Conservation (phyloP, 2,113 vertebrate genomes). For the Rhabdomys dilectus region DNA sequence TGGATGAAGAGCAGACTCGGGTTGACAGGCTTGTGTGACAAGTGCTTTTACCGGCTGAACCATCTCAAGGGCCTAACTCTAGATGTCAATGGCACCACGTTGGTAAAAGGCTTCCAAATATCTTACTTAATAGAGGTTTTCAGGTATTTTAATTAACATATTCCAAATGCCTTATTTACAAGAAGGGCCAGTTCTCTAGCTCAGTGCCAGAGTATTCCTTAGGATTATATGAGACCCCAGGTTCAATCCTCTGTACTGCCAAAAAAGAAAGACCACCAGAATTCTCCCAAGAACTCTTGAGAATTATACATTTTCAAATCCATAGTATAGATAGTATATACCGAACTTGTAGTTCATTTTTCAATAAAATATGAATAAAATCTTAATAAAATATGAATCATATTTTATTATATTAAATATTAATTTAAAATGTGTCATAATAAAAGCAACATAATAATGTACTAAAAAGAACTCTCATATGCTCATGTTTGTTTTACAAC, state of each 20-base stretch:
- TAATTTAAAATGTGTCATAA: slow-evolving; percentile 9
- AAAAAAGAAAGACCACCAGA: neutral
- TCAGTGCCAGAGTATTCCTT: neutral
- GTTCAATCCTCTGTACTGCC: neutral
- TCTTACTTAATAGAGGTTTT: neutral
- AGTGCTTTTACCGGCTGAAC: neutral
- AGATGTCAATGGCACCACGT: neutral
- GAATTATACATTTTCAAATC: slow-evolving; percentile 30
- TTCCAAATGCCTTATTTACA: neutral
- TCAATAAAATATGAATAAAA: slow-evolving; percentile 8
- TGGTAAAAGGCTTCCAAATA: neutral
- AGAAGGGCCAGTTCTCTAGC: neutral
- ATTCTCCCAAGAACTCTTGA: slow-evolving; percentile 31
- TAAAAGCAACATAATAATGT: neutral
- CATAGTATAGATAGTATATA: neutral
- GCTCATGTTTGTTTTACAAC: neutral
- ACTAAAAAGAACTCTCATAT: slow-evolving; percentile 23
- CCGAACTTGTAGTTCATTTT: slow-evolving; percentile 20
- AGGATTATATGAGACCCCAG: neutral
- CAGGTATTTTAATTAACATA: neutral
- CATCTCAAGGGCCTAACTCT: neutral
- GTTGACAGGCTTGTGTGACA: neutral
- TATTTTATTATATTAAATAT: too few relatives aligned
- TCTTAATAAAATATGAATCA: slow-evolving; percentile 17
- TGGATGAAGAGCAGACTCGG: too few relatives aligned